Evolutionary conservation across 2,113 vertebrate species (phyloP).

Genomic region (Ondatra zibethicus): DNA sequence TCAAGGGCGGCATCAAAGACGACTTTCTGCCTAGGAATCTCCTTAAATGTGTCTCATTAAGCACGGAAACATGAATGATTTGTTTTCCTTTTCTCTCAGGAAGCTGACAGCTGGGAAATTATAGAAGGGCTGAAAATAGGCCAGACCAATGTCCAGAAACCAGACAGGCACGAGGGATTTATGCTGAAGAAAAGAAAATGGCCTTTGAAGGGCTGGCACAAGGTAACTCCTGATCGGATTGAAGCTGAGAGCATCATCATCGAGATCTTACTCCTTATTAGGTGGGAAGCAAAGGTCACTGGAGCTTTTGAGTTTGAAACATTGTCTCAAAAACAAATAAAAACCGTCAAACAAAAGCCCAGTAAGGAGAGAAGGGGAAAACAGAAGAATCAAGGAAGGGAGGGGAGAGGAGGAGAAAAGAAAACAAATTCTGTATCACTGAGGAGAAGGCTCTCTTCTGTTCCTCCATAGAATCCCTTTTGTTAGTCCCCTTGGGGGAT

Average conservation of each 20-base stretch:
- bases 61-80: conserved; percentile 16
- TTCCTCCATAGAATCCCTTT: neutral
- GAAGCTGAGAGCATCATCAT: neutral
- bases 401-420: neutral
- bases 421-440: neutral
- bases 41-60: conserved; percentile 26
- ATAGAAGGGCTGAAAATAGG: conserved; percentile 99
- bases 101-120: conserved; percentile 99
- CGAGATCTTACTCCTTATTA: neutral
- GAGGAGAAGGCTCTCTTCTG: neutral
- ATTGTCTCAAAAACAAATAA: neutral
- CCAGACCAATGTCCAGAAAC: conserved; percentile 96
- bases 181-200: conserved; percentile 99
- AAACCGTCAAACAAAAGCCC: neutral
- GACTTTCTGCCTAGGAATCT: conserved; percentile 36
- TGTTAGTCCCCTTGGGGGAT: neutral
- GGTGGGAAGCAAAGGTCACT: neutral
- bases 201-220: conserved; percentile 99
- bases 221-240: conserved; percentile 88
- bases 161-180: conserved; percentile 98
- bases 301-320: neutral
- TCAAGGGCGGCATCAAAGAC: neutral
- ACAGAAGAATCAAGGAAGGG: neutral
- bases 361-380: no score
- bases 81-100: conserved; percentile 87